Evolutionary conservation across 2,113 vertebrate species (phyloP).

Genomic region (Trogon melanurus): DNA sequence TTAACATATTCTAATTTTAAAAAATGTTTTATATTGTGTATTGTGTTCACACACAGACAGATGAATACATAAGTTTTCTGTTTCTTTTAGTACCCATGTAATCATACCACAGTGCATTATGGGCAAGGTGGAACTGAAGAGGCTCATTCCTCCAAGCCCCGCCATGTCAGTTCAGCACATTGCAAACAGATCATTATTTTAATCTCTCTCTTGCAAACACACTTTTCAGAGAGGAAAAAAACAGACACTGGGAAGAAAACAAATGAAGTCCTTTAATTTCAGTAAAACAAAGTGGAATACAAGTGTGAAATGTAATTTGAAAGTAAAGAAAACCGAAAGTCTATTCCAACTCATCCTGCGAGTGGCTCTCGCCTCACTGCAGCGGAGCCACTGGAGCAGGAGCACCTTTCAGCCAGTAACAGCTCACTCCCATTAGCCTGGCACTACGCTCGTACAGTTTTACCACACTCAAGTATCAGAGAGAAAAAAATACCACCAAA

Average conservation of each 20-base stretch:
- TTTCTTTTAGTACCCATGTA: not conserved
- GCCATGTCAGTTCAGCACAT: not conserved
- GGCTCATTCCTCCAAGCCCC: not conserved
- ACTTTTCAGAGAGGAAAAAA: not conserved
- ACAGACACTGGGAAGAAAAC: not conserved
- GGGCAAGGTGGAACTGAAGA: not conserved
- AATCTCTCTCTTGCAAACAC: not conserved
- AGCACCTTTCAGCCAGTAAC: not conserved
- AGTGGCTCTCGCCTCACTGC: not conserved
- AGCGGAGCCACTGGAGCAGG: not conserved
- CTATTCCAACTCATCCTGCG: not conserved
- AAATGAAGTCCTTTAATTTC: not conserved
- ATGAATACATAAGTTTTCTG: not conserved
- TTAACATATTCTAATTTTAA: not conserved
- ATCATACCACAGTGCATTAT: not conserved
- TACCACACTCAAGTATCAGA: not conserved
- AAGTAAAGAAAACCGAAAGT: not conserved
- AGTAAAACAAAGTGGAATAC: not conserved
- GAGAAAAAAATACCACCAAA: not conserved
- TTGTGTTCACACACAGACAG: not conserved
- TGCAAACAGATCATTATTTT: not conserved
- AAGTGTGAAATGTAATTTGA: not conserved
- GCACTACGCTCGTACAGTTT: fast-evolving
- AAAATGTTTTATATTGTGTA: not conserved
- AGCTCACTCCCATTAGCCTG: not conserved